Conservation (phyloP, 2,888 invertebrate genomes). For the Teleiodes luculella region DNA sequence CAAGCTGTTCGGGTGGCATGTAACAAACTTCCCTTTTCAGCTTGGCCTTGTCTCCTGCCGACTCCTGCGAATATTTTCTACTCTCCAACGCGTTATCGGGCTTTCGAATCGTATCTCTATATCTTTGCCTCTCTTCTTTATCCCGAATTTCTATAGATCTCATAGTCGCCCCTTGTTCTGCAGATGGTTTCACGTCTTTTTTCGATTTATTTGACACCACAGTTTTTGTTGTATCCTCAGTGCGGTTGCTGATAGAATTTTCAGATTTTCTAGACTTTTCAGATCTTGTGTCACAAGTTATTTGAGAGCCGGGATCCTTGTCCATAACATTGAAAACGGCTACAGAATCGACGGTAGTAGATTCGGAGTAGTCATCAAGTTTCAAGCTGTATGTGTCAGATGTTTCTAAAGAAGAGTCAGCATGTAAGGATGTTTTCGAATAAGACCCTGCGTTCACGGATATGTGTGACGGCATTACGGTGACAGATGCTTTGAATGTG, state of each 20-base stretch:
- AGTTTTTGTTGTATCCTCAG: neutral
- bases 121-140: neutral
- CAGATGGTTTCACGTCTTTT: neutral
- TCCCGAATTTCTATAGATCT: neutral
- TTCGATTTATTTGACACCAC: neutral
- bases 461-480: constrained; percentile 39
- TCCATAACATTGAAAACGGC: neutral
- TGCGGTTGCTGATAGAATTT: neutral
- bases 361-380: constrained; percentile 2
- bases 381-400: constrained; percentile 12
- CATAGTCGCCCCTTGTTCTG: neutral
- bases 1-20: neutral
- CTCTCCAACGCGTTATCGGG: neutral
- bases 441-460: constrained; percentile 32
- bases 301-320: neutral
- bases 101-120: neutral
- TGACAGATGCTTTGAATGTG: constrained; percentile 42
- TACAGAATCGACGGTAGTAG: neutral
- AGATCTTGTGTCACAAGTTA: neutral
- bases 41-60: neutral
- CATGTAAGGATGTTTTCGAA: constrained; percentile 25
- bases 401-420: constrained; percentile 3
- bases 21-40: neutral
- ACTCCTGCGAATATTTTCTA: neutral
- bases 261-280: neutral